Evolutionary conservation across 2,797 vertebrate species (phyloP), one percentile per base, ranked within the genome.

Genomic region (Galago senegalensis): DNA sequence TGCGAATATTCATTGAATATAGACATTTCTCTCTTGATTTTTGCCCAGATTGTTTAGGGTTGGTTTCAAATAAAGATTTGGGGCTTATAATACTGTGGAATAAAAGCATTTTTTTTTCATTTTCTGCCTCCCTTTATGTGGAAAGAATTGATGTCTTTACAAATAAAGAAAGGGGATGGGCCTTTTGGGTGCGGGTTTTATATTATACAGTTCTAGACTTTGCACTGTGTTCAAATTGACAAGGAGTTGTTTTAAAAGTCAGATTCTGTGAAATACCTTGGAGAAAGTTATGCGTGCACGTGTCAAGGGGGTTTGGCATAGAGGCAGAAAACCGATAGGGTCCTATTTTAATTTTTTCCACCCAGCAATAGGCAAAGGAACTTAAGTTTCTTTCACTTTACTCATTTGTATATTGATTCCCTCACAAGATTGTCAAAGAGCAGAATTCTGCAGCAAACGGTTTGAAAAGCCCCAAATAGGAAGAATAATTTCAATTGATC

Each of bases 401-500:
- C 56, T 88, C 29, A 53, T 67, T 95, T 61, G 43, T 67, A 34
- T 85, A 90, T 88, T 72, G 79, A 93, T 21, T 95, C 43, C 27
- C 46, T 92, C 58, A 40, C n/a, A 92, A 85, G 75, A 72, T 40
- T 72, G 69, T 77, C 11, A 23, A 65, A 86, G 63, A 91, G 37
- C 89, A 92, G 29, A 93, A 85, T 95, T 97, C 67, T 70, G 29
- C 67, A 86, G n/a, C 69, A 92, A 92, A 69, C 8, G 11, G 21
- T 87, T 94, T 81, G 17, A 93, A 80, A 94, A 92, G 79, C 25
- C 56, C 46, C 11, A 81, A 85, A 75, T 34, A 81, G 34, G n/a
- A 92, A 93, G 69, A 94, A 95, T 89, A 60, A 85, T 77, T 94
- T 94, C 73, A 67, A 1, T 87, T 87, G 89, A 90, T 93, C 58